Evolutionary conservation across 2,113 vertebrate species (phyloP), one percentile per base, ranked within the genome.

Genomic region (Sinocyclocheilus anshuiensis): DNA sequence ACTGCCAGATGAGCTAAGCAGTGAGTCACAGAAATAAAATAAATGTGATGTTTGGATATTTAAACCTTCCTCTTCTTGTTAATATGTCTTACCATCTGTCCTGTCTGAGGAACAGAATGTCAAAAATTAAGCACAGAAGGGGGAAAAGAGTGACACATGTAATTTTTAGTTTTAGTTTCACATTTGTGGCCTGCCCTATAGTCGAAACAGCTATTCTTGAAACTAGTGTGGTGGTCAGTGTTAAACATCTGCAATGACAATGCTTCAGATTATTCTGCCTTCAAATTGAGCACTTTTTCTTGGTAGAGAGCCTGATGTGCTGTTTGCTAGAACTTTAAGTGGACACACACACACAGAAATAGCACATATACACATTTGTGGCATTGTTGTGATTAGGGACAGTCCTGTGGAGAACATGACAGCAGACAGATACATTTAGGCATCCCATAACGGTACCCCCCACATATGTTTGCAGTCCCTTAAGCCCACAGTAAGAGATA

Each of bases 41-140:
- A 50, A 59, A 76, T 18, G 57, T 84, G 59, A 86, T 84, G 72
- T 76, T 76, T 55, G 72, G 76, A 26, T 78, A 53, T 79, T 83
- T 72, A 78, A 74, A 61, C 36, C 63, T 71, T 86, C 36, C 83
- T 59, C n/a, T 61, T 59, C 63, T 72, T 48, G 8, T 59, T 79
- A 26, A 29, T 76, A 83, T 26, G 22, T 42, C 26, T 12, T 42
- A 45, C 39, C 42, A 77, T 84, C 75, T 75, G 55, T 63, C 84
- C 81, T 12, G 36, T 84, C 61, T 84, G 85, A 85, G n/a, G 74
- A 77, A 84, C 53, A 84, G 26, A 39, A 76, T 20, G 76, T 84
- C 50, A 67, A 53, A 80, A 84, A 75, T 65, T 65, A 59, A 81
- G 42, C 74, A 63, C 84, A 63, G 67, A 67, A 24, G 10, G 45